A percentile compares a stretch with the other conserved stretches of the same genome.
phyloP scores from a whole-genome alignment of 2,888 invertebrate genomes.

The Toxonevra muliebris region DNA sequence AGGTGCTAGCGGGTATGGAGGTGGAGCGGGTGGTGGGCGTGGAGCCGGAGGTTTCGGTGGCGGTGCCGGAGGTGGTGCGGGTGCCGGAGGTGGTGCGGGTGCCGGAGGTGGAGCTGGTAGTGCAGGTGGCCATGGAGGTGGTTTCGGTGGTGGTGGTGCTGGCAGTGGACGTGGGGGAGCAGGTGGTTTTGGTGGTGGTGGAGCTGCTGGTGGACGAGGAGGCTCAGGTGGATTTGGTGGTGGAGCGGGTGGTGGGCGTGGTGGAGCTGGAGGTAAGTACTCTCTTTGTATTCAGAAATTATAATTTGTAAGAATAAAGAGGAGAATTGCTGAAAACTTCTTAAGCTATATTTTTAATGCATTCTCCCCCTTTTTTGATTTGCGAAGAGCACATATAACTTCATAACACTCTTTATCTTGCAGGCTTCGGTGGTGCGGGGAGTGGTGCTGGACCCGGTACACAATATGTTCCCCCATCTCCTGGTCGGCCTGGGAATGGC shows the following conservation, averaged over 20 bases:
- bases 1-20: slow-evolving; percentile 30
- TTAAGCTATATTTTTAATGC: no score
- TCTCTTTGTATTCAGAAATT: no score
- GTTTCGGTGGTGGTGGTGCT: slow-evolving; percentile 36
- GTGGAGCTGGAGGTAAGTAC: slow-evolving; percentile 5
- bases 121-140: slow-evolving; percentile 42
- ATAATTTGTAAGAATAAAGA: no score
- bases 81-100: slow-evolving; percentile 44
- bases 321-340: no score
- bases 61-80: slow-evolving; percentile 36
- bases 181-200: slow-evolving; percentile 40
- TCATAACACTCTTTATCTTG: no score
- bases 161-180: slow-evolving; percentile 43
- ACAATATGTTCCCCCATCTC: slow-evolving; percentile 47
- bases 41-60: slow-evolving; percentile 45
- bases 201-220: slow-evolving; percentile 29
- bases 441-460: slow-evolving; percentile 50
- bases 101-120: slow-evolving; percentile 33
- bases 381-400: no score
- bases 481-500: slow-evolving; percentile 55
- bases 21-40: slow-evolving; percentile 7
- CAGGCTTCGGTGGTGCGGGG: slow-evolving; percentile 30
- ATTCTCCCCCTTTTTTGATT: no score
- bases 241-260: slow-evolving; percentile 41
- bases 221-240: slow-evolving; percentile 30